Percentiles rank a stretch among this genome's conserved stretches.
These are phyloP conservation scores for Acanthosoma haemorrhoidale DNA, from an alignment of 2,888 invertebrate genomes.

Conservation along the genomic window DNA sequence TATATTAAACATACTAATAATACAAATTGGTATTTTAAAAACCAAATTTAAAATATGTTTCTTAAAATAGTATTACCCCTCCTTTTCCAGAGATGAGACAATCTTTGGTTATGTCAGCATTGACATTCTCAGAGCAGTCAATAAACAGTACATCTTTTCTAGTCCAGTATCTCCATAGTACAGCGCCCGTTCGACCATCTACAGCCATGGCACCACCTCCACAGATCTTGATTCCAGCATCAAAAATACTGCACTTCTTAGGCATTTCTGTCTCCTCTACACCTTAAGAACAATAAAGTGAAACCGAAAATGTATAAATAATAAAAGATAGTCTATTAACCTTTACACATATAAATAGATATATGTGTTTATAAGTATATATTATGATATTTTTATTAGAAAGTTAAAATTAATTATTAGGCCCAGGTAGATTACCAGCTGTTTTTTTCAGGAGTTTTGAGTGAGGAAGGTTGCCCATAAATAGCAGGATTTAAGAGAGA, in stretches of 20 bases:
- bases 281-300: slow-evolving; percentile 1
- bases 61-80: slow-evolving; percentile 53
- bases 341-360: not conserved
- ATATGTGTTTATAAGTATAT: not conserved
- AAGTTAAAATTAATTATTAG: no score
- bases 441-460: no score
- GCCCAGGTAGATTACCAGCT: no score
- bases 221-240: slow-evolving; percentile 47
- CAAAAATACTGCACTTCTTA: slow-evolving; percentile 3
- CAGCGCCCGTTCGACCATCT: slow-evolving; percentile 64
- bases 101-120: slow-evolving; percentile 61
- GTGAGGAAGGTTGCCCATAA: no score
- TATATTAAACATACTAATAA: no score
- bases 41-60: not conserved
- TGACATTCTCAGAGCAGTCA: slow-evolving; percentile 66
- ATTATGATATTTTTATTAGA: no score
- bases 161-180: slow-evolving; percentile 70
- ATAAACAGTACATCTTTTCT: slow-evolving; percentile 66
- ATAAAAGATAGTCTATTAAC: not conserved
- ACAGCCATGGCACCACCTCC: slow-evolving; percentile 70
- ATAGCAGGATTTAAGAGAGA: no score
- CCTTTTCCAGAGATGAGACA: slow-evolving; percentile 68
- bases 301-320: not conserved
- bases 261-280: slow-evolving; percentile 19
- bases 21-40: no score